Base-by-base conservation (phyloP, 2,113 vertebrate species). In the Puntigrus tetrazona region DNA sequence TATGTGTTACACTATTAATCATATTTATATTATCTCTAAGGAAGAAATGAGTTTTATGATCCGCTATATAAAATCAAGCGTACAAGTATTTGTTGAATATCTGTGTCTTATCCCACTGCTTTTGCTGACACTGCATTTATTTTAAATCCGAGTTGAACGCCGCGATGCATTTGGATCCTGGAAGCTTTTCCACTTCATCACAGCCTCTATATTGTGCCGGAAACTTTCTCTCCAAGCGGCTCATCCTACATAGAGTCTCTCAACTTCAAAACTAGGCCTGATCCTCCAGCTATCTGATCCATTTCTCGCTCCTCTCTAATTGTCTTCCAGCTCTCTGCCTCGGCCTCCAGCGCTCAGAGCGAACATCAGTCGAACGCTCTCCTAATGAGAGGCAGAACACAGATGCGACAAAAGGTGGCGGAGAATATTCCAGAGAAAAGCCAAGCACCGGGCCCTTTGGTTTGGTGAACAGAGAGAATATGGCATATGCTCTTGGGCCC, bases 351-450 rank as follows among this genome's bases (percentile, higher is more conserved):
- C 88, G 84, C 91, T 89, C 92, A 90, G 90, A 92, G 92, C 91
- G 86, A 92, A 94, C 94, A 94, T 94, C 94, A 94, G 91, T 92
- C 89, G 90, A 88, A 87, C 92, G 89, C 57, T 9, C 92, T 92
- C 91, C 90, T 94, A 94, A 90, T 88, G 91, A 92, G 86, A 89
- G 90, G 14, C 47, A 89, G 36, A 36, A 41, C 90, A 90, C 92
- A 92, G 89, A 92, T 90, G 92, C 91, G 55, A 94, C 93, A 94
- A 94, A 87, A 94, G 93, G 93, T 94, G 93, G 92, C 91, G 91
- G 87, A 63, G 91, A 90, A 43, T 86, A 88, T 91, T 93, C 90
- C 91, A 61, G 76, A 73, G 91, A 88, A 91, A 90, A 86, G 91
- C 91, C 87, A 84, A 92, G 90, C 90, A 89, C 88, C 5, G 92